Base-by-base conservation (phyloP, 2,888 invertebrate genomes). In the Proisotoma minuta region DNA sequence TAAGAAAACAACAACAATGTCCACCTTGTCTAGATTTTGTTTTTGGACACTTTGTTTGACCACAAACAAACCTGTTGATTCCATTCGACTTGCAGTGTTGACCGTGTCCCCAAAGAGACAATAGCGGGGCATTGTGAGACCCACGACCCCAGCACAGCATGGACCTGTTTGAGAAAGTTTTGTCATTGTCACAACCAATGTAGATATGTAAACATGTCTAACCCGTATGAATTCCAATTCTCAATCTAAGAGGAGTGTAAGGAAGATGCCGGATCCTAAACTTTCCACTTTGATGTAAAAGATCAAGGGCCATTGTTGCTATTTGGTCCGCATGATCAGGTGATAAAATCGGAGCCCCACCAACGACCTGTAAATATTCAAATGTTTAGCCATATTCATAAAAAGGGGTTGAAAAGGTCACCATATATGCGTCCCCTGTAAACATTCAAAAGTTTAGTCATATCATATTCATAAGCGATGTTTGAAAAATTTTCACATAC, bases 51-150 rank as follows among this genome's bases (percentile, higher is more conserved):
- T 34, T 34, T 34, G 34, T 34, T 8, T 10, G 15, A 34, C 34
- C 34, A 34, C 34, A 10, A 15, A 34, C 34, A 74, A 74, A 85
- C 88, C 88, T 64, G 90, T 88, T 49, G 91, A 91, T 79, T 91
- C 91, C 90, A 91, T 90, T 76, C 91, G 82, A 0, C 89, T 87
- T 2, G 91, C 91, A 1, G 91, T 91, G 77, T 91, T 92, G 48
- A 92, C 91, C 0, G 92, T 91, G 77, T 92, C 92, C 0, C 92
- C 92, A 78, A 92, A 92, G 5, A 92, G 83, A 77, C 93, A 93
- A 79, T 93, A 94, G 63, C 93, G 82, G 0, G 93, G 93, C 93
- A 93, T 93, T 62, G 92, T 93, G 59, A 92, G 82, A 1, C 93
- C 73, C 10, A 73, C 73, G 1, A 73, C 73, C 39, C 89, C 93